Evolutionary conservation across 64 coral and sea anemone species (phyloP).

Genomic region (Anthopleura sola): DNA sequence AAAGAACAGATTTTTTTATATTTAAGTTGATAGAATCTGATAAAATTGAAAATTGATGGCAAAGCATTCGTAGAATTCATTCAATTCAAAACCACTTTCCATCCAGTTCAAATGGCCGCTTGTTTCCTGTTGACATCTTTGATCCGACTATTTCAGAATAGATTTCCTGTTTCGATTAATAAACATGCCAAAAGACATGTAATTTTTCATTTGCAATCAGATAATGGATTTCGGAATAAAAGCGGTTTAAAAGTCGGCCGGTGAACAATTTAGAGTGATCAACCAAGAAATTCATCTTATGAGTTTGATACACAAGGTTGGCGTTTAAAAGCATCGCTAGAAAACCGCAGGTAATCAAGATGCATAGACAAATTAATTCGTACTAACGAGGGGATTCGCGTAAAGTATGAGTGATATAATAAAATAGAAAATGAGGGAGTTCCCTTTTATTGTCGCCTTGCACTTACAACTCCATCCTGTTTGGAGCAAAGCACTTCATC

Average conservation of each 20-base stretch:
- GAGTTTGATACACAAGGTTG: neutral
- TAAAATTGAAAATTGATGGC: neutral
- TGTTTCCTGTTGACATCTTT: neutral
- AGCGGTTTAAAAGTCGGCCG: neutral
- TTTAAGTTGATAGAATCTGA: no score
- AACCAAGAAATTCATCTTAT: neutral
- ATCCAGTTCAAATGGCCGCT: neutral
- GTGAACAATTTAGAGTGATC: neutral
- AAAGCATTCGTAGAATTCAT: neutral
- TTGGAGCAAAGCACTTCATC: neutral
- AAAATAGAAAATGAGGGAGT: neutral
- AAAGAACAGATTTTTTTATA: no score
- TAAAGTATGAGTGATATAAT: no score
- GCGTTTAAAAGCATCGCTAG: neutral
- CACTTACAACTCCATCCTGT: neutral
- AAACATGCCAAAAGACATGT: neutral
- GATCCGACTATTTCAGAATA: neutral
- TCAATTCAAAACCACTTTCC: neutral
- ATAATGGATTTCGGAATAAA: neutral
- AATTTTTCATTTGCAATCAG: neutral
- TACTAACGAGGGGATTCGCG: neutral
- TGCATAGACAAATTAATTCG: neutral
- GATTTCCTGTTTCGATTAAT: constrained; percentile 8
- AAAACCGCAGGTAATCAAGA: neutral
- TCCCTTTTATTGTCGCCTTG: neutral